Base-by-base conservation (phyloP, 2,113 vertebrate genomes). In the Coptodon rendalli region DNA sequence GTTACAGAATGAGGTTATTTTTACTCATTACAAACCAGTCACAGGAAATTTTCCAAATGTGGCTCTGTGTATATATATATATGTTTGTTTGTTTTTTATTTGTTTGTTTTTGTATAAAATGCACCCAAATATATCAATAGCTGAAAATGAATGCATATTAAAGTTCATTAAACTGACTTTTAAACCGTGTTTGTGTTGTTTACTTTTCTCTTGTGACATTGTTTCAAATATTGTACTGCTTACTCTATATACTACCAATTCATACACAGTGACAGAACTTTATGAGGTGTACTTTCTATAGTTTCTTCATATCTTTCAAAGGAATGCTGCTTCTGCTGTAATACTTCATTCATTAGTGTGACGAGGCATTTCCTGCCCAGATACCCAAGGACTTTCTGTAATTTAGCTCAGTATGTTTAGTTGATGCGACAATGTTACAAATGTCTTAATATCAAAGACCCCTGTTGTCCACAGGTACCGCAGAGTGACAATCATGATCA, bases 391-490 rank as follows among this genome's bases (percentile, higher is more conserved):
- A 40, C 31, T 61, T 81, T 31, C 43, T 84, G 1, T 40, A n/a
- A 40, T 54, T 45, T 14, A 71, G 11, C 19, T 48, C 59, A 31
- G 10, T n/a, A 31, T 78, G 43, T 78, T 50, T 13, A 31, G 73
- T 31, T 31, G 1, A 31, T n/a, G 45, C 5, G 1, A 78, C 4
- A 19, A n/a, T 78, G 45, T 31, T 34, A 29, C 9, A 5, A 12
- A 12, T 11, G 6, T 2, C 43, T 79, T 22, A 71, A 6, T 34
- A 86, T 89, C 66, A 86, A 89, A 82, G 63, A 16, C 48, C 57
- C 52, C 17, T 56, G 40, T 24, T 79, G 90, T 87, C 78, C 86
- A 87, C 90, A 89, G 52, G 2, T 68, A 89, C 89, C 89, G 80
- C 92, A 90, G 13, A 84, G 6, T 66, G 8, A 29, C 63, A 66